Conservation (phyloP, 1,140 invertebrate species). For the Oryzaephilus surinamensis region DNA sequence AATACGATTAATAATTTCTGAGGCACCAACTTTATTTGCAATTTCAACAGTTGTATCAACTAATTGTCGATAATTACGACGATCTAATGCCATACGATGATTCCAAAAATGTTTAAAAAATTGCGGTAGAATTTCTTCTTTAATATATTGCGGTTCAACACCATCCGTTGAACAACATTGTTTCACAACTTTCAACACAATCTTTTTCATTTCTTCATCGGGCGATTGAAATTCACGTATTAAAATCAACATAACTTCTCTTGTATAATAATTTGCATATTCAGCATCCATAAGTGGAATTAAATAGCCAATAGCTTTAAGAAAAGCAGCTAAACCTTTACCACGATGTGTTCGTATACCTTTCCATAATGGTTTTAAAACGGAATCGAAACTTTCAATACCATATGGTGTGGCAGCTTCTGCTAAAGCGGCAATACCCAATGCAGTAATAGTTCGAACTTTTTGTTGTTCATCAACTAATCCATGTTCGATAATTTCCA, state of each 20-base stretch:
- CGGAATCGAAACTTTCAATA: constrained; percentile 99
- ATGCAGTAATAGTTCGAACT: constrained; percentile 93
- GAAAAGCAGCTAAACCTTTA: constrained; percentile 96
- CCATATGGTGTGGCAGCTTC: constrained; percentile 99
- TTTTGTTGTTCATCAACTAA: constrained; percentile 81
- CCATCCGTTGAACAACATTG: constrained; percentile 99
- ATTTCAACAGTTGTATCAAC: constrained; percentile 99
- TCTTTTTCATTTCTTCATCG: constrained; percentile 99
- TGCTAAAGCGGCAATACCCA: constrained; percentile 94
- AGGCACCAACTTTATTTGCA: constrained; percentile 97
- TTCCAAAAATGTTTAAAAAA: constrained; percentile 99
- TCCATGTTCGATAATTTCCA: constrained; percentile 99
- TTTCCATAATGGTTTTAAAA: constrained; percentile 98
- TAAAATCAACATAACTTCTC: constrained; percentile 99
- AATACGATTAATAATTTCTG: constrained; percentile 96
- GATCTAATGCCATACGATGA: constrained; percentile 96
- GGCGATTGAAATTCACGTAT: constrained; percentile 99
- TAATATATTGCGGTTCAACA: constrained; percentile 98
- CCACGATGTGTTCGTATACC: constrained; percentile 94
- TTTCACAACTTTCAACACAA: constrained; percentile 99
- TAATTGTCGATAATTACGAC: constrained; percentile 93
- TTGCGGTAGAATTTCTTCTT: constrained; percentile 96
- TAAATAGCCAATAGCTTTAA: constrained; percentile 98
- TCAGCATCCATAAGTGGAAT: constrained; percentile 99
- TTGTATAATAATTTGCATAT: constrained; percentile 98